These are phyloP conservation scores for Scolopax rusticola DNA, from an alignment of 2,797 vertebrate genomes.

Conservation along the genomic window DNA sequence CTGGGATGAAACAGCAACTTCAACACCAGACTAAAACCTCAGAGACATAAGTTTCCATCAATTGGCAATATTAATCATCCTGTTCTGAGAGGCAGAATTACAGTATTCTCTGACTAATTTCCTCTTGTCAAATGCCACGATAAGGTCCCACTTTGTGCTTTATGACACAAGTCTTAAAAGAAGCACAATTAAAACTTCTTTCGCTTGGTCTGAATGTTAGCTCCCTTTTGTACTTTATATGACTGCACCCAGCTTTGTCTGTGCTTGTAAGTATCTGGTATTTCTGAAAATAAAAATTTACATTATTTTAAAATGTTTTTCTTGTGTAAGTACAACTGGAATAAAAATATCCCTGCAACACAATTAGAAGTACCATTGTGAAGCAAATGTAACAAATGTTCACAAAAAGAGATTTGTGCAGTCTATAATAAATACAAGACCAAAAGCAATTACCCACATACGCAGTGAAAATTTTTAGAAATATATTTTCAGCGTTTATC, in stretches of 20 bases:
- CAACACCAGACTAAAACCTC: not conserved
- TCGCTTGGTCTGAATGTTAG: not conserved
- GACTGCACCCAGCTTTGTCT: not conserved
- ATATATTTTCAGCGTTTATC: not conserved
- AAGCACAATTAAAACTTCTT: not conserved
- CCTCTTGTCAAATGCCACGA: not conserved
- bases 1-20: not conserved
- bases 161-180: not conserved
- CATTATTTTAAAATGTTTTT: not conserved
- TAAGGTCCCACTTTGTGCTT: not conserved
- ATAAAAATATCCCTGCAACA: not conserved
- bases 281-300: not conserved
- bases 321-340: not conserved
- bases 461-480: not conserved
- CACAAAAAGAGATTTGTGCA: not conserved
- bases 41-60: rapidly evolving
- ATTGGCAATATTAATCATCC: not conserved
- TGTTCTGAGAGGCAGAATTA: not conserved
- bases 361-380: not conserved
- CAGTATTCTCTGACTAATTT: not conserved
- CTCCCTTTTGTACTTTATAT: not conserved
- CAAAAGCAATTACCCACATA: not conserved
- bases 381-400: not conserved
- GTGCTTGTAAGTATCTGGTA: not conserved
- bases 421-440: not conserved